Conservation (phyloP, 2,888 invertebrate genomes). For the Formica aserva region DNA sequence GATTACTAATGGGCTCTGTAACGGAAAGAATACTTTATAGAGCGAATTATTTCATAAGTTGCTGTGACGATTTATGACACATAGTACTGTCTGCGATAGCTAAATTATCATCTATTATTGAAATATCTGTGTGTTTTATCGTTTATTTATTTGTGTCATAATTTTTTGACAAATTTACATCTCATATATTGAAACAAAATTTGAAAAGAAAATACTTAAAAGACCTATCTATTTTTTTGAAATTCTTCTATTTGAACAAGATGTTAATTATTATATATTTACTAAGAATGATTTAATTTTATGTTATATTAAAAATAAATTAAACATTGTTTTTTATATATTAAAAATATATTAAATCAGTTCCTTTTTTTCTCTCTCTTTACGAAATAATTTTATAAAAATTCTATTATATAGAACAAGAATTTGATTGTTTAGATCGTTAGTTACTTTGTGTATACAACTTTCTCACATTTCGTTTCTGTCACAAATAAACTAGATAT, state of each 20-base stretch:
- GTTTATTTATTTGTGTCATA: not conserved
- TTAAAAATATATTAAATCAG: not conserved
- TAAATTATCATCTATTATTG: not conserved
- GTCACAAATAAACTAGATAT: not conserved
- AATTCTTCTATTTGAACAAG: not conserved
- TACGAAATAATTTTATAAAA: not conserved
- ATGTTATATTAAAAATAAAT: not conserved
- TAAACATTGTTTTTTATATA: not conserved
- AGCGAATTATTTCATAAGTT: conserved; percentile 5
- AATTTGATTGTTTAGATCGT: not conserved
- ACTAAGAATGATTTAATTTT: not conserved
- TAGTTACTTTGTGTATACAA: not conserved
- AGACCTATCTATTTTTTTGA: not conserved
- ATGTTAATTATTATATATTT: not conserved
- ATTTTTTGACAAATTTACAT: not conserved
- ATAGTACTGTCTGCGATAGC: not conserved
- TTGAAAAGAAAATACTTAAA: not conserved
- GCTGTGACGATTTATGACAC: conserved; percentile 24
- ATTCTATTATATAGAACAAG: not conserved
- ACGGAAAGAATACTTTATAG: conserved; percentile 19
- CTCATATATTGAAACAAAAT: not conserved
- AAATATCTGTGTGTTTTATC: not conserved
- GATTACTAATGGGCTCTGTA: conserved; percentile 33
- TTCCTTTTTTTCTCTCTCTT: not conserved
- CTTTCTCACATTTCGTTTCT: not conserved